A percentile compares a stretch with the other conserved stretches of the same genome.
Evolutionary conservation across 2,113 vertebrate species (phyloP).

Genomic region (Podocnemis expansa): DNA sequence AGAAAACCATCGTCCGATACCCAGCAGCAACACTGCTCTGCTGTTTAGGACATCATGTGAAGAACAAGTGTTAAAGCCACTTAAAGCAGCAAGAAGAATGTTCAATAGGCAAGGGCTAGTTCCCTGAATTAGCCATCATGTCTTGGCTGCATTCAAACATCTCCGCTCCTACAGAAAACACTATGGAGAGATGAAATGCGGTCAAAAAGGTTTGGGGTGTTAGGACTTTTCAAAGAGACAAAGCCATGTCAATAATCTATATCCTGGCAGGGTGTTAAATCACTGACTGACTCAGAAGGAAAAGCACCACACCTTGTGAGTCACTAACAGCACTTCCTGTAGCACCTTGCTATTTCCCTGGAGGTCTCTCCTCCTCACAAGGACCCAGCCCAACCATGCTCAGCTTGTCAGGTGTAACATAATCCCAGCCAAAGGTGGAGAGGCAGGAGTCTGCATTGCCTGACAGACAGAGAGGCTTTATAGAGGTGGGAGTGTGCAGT

Average conservation of each 20-base stretch:
- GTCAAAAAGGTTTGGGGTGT: neutral
- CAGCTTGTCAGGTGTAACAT: neutral
- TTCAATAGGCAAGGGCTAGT: neutral
- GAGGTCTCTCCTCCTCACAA: conserved; percentile 39
- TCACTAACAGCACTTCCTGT: conserved; percentile 55
- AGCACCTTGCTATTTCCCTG: conserved; percentile 48
- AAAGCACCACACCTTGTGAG: conserved; percentile 58
- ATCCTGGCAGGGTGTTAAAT: neutral
- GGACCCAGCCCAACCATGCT: neutral
- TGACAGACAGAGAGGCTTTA: neutral
- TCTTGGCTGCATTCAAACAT: neutral
- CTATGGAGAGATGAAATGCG: neutral
- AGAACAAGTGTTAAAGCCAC: neutral
- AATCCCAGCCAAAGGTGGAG: neutral
- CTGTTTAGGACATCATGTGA: neutral
- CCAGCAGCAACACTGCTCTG: neutral
- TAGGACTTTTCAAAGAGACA: neutral
- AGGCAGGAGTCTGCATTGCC: neutral
- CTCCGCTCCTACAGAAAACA: neutral
- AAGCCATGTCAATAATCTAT: neutral
- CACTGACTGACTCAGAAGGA: conserved; percentile 48
- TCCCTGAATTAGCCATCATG: neutral
- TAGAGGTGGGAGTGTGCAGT: neutral
- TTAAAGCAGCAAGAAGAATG: neutral
- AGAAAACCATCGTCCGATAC: neutral